Conservation (phyloP, 2,113 vertebrate genomes). For the Aythya baeri region DNA sequence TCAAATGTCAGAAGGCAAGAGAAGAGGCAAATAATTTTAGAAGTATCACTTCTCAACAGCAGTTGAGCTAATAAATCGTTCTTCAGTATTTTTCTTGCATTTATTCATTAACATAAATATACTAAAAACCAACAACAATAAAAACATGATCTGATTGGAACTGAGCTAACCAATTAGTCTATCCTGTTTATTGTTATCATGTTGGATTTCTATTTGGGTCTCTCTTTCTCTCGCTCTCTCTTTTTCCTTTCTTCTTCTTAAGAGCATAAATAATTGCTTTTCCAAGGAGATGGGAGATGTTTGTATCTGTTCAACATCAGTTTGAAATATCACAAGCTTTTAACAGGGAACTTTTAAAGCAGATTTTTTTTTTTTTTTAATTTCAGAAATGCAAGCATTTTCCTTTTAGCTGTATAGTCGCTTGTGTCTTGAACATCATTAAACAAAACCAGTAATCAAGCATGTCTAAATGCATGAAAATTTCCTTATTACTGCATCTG, state of each 20-base stretch:
- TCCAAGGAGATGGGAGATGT: neutral
- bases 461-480: neutral
- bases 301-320: neutral
- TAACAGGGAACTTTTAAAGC: neutral
- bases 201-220: neutral
- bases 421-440: neutral
- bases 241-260: neutral
- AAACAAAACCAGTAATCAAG: neutral
- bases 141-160: neutral
- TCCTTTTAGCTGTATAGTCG: rapidly evolving
- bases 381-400: neutral
- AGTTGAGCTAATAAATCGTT: neutral
- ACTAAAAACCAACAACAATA: neutral
- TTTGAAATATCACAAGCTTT: neutral
- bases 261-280: neutral
- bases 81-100: neutral
- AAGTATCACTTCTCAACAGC: neutral
- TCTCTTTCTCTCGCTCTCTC: neutral
- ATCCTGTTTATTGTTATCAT: neutral
- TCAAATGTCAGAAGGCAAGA: neutral
- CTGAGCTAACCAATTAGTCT: neutral
- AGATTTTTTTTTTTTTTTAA: neutral
- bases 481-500: neutral
- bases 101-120: neutral
- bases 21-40: neutral